These are phyloP conservation scores for Leucophenga montana DNA, from an alignment of 2,888 invertebrate species.

Conservation along the genomic window DNA sequence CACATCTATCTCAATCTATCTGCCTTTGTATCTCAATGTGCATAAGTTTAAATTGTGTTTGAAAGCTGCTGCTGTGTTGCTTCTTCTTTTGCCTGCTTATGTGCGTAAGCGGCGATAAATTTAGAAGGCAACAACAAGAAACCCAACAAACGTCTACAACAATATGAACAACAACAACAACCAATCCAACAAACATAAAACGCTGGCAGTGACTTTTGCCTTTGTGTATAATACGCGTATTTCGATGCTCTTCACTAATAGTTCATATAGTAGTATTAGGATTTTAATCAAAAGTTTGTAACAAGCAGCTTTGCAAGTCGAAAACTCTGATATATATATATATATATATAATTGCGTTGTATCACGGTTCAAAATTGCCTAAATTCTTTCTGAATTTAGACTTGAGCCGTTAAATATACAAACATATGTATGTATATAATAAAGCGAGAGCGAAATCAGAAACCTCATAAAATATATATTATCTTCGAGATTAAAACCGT, in stretches of 20 bases:
- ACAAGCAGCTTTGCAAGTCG: too few relatives aligned
- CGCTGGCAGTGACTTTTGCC: constrained; percentile 44
- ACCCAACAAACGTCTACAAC: constrained; percentile 11
- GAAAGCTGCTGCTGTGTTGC: constrained; percentile 31
- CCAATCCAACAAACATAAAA: background rate
- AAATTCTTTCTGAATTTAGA: too few relatives aligned
- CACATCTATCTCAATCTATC: constrained; percentile 20
- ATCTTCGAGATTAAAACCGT: too few relatives aligned
- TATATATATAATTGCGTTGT: too few relatives aligned
- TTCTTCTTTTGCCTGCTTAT: constrained; percentile 28
- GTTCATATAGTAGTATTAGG: too few relatives aligned
- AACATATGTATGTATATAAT: too few relatives aligned
- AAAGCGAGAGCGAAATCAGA: too few relatives aligned
- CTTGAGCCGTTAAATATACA: too few relatives aligned
- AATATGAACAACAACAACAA: constrained; percentile 21
- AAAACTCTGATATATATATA: too few relatives aligned
- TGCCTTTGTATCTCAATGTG: constrained; percentile 18
- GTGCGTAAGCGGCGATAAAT: constrained; percentile 56
- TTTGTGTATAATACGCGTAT: constrained; percentile 44
- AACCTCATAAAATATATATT: too few relatives aligned
- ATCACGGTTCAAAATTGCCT: too few relatives aligned
- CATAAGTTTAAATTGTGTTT: constrained; percentile 49
- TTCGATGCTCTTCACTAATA: background rate
- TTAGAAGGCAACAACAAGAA: constrained; percentile 40
- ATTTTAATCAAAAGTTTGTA: too few relatives aligned